Evolutionary conservation across 2,888 invertebrate species (phyloP), one percentile per base, ranked within the genome.

Genomic region (Athalia rosae): DNA sequence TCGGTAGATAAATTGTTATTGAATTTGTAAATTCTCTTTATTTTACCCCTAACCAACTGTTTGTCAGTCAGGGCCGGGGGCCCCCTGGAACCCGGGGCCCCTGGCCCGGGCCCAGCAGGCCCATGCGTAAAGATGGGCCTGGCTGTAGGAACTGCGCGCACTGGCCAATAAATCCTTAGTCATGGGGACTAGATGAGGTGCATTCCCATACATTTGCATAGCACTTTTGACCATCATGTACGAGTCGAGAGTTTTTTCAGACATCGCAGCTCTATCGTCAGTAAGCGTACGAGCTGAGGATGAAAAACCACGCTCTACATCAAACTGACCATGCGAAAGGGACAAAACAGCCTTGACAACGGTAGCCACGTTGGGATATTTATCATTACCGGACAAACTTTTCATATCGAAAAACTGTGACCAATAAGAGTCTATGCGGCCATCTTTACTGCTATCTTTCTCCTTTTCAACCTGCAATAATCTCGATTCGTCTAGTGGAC

Each of bases 381-480:
- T 28, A 41, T 67, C 67, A 11, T 53, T 67, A 47, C 41, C 50
- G 11, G 67, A 67, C 41, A 53, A 15, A 67, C 13, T 6, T 67
- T 53, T 9, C 53, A 67, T 11, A 11, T 50, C 48, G 41, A 67
- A 73, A 67, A 77, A 77, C 56, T 74, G 73, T 56, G 74, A 62
- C 73, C 77, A 77, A 58, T 73, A 77, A 41, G 71, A 45, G 64
- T 73, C 73, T 53, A 77, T 73, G n/a, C 77, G 71, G 28, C 11
- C 41, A 56, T 67, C 53, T 47, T 67, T 28, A 41, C 67, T 67
- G 45, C 64, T 43, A 9, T 77, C 43, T 9, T 50, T 11, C 13
- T 43, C 61, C 4, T 63, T 61, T 43, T 73, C 73, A 11, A 41
- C 48, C 73, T 77, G 63, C 64, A 74, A 56, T 58, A 74, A 58